Base-by-base conservation (phyloP, 2,888 invertebrate species). In the Agonopterix heracliana region DNA sequence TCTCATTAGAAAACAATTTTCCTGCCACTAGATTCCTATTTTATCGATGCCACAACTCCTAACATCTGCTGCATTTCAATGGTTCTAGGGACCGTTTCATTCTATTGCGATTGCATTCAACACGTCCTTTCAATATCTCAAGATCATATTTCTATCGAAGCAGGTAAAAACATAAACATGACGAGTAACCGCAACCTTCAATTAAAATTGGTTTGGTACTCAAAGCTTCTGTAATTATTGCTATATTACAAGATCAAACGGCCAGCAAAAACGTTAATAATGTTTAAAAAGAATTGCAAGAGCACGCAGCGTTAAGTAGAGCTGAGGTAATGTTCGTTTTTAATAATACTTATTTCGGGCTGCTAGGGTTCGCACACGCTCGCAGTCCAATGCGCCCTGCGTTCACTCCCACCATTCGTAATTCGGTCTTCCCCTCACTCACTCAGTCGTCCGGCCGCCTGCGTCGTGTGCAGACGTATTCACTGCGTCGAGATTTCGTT, bases 371-470 rank as follows among this genome's bases (percentile, higher is more conserved):
- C 55, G 53, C 49, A 62, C 68, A 67, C 68, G 68, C 65, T 64
- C 61, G 66, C 63, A 66, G 64, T 66, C 64, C 66, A 64, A 76
- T 74, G 80, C 78, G 78, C 77, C 72, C 74, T 77, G 74, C 79
- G 71, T 72, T 76, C 71, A 67, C 71, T 35, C 43, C 61, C 75
- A 74, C 78, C 74, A 59, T 61, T 74, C 74, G 66, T 63, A 60
- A 54, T 53, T 59, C 65, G 49, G 67, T 66, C 68, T 71, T 66
- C 64, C 67, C 66, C 64, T 62, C 63, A 64, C 66, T 41, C 41
- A 41, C 69, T 76, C 83, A 86, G 86, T 87, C 75, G 75, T 66
- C 77, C 77, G 72, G 60, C 71, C 69, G 80, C 74, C 54, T 54
- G 68, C 68, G 69, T 63, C 64, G 75, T 54, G 69, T 44, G 59